Evolutionary conservation across 1,140 invertebrate species (phyloP), one percentile per base, ranked within the genome.

Genomic region (Panagrolaimus sp.): DNA sequence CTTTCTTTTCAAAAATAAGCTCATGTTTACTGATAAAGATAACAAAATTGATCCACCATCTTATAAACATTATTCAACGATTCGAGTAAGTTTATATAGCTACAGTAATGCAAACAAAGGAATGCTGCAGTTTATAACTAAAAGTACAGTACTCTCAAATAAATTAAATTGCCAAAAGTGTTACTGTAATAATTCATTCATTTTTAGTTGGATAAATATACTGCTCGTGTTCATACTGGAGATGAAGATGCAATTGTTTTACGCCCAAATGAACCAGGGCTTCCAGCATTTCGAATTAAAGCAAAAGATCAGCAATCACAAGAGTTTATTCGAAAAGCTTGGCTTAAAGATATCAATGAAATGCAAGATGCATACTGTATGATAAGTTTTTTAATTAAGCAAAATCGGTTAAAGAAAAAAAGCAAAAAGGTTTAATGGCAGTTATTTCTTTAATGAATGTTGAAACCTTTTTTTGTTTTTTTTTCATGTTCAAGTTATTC

Each of bases 11-110:
- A 88, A 91, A 78, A 89, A 83, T 78, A 84, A 83, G 67, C 63
- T 78, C 46, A 73, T 83, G 57, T 70, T 86, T 47, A 79, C 84
- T 42, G 85, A 81, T 23, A 67, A 69, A 65, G 70, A 72, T 45
- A 43, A 47, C 16, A 74, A 77, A 47, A 72, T 51, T 65, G 90
- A 92, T 75, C 86, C 91, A 82, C 91, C 91, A 25, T 88, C 92
- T 13, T 95, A 93, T 83, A 88, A 92, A 70, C 87, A 94, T 9
- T 92, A 92, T 83, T 90, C 92, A 83, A 91, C 93, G 67, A 89
- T 95, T 73, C 89, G 89, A 86, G 91, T 92, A 86, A 86, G 84
- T 84, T 38, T 67, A 38, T 38, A 38, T 7, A 7, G 31, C n/a
- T n/a, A n/a, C n/a, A n/a, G n/a, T n/a, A n/a, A n/a, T n/a, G n/a